phyloP scores from a whole-genome alignment of 2,888 invertebrate genomes.

The Mantis religiosa region DNA sequence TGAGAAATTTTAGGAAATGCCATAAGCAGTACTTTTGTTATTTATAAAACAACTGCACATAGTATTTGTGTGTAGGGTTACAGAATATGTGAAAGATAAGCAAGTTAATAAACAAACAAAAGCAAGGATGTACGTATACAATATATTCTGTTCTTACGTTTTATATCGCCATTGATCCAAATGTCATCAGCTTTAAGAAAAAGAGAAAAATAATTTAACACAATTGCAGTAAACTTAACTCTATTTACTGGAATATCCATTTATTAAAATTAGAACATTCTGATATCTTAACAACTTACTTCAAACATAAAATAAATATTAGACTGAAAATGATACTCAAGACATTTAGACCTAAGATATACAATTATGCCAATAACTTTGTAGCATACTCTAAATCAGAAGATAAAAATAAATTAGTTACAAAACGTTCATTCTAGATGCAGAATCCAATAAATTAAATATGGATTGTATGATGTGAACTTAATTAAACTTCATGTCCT shows the following conservation, averaged over 20 bases:
- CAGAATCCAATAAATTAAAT: too few species aligned
- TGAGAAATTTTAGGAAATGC: background rate
- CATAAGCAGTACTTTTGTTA: background rate
- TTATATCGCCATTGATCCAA: slow-evolving; percentile 11
- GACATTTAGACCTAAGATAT: too few species aligned
- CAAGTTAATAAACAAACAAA: background rate
- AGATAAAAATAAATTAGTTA: too few species aligned
- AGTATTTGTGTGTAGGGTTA: background rate
- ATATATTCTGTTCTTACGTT: background rate
- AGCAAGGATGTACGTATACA: background rate
- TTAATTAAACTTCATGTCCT: too few species aligned
- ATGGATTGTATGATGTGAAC: too few species aligned
- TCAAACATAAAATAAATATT: too few species aligned
- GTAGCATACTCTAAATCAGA: too few species aligned
- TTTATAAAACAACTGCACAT: background rate
- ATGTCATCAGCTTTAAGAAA: slow-evolving; percentile 14
- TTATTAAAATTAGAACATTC: background rate
- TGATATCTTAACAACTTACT: too few species aligned
- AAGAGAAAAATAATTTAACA: background rate
- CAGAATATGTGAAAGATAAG: background rate
- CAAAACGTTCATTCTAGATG: too few species aligned
- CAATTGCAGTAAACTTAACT: background rate
- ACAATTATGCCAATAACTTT: too few species aligned
- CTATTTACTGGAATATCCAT: background rate
- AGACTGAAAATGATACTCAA: too few species aligned